Conservation (phyloP, 1,140 invertebrate genomes). For the Apis dorsata region DNA sequence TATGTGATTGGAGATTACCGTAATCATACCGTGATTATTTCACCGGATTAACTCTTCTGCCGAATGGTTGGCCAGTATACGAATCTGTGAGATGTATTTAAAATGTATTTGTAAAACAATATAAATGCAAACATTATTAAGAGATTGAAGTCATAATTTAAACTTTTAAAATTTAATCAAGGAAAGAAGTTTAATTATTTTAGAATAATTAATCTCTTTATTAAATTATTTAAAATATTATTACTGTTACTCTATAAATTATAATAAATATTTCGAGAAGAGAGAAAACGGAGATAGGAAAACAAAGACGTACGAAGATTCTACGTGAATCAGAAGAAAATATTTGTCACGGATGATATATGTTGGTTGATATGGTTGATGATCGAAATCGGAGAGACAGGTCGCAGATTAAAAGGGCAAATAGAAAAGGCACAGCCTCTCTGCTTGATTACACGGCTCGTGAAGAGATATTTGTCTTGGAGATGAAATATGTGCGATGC, state of each 20-base stretch:
- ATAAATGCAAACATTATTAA: too few species aligned
- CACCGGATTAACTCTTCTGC: not conserved
- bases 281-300: not conserved
- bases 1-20: conserved; percentile 29
- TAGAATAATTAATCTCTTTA: not conserved
- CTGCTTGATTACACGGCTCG: conserved; percentile 3
- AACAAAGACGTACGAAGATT: not conserved
- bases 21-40: not conserved
- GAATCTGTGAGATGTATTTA: not conserved
- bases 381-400: conserved; percentile 1
- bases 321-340: not conserved
- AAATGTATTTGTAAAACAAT: too few species aligned
- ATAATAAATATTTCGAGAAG: not conserved
- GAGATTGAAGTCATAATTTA: too few species aligned
- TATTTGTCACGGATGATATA: conserved; percentile 10
- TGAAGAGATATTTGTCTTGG: not conserved
- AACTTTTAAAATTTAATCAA: too few species aligned
- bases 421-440: not conserved
- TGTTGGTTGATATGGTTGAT: too few species aligned
- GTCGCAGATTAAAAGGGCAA: not conserved
- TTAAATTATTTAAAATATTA: not conserved
- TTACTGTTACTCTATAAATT: not conserved
- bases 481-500: conserved; percentile 30
- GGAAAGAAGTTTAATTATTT: too few species aligned
- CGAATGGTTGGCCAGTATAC: not conserved